Base-by-base conservation (phyloP, 2,888 invertebrate species). In the Acronicta aceris region DNA sequence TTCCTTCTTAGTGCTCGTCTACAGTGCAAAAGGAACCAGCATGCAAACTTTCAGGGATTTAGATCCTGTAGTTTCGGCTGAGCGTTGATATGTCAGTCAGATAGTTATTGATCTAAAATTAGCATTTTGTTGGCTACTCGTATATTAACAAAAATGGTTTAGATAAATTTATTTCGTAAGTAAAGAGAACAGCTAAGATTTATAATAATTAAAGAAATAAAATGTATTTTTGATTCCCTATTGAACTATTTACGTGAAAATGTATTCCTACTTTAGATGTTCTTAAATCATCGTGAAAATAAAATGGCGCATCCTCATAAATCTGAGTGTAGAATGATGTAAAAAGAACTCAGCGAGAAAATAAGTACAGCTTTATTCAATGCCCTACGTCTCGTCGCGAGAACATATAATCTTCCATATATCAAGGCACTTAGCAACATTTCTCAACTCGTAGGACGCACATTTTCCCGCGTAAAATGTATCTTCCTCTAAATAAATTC, bases 401-500 rank as follows among this genome's bases (percentile, higher is more conserved):
- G 41, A 51, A 55, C 36, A 41, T 59, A 52, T 42, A 45, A 59
- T 48, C 7, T 25, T 42, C 30, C n/a, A 54, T 58, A 49, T 42
- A 63, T 42, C 42, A 50, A 17, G 36, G 45, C 46, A 50, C 54
- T 36, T 41, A 58, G 1, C 6, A 12, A 40, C 36, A 46, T 55
- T 50, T 33, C n/a, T 42, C 43, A 49, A 12, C 9, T n/a, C 38
- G 1, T 9, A n/a, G n/a, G 15, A 53, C 50, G n/a, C 49, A 5
- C 38, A 16, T 40, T 33, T 59, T 42, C 42, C 25, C 47, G 59
- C 36, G 47, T 27, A 50, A 78, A 78, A 63, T 75, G 49, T 58
- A 42, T 54, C 40, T 52, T 25, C 15, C n/a, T 59, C 1, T 59
- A 55, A 61, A 66, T 64, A 63, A 45, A 76, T 77, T 73, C 64